These are phyloP conservation scores for Pseudomugil tenellus DNA, from an alignment of 2,797 vertebrate species.

Conservation along the genomic window DNA sequence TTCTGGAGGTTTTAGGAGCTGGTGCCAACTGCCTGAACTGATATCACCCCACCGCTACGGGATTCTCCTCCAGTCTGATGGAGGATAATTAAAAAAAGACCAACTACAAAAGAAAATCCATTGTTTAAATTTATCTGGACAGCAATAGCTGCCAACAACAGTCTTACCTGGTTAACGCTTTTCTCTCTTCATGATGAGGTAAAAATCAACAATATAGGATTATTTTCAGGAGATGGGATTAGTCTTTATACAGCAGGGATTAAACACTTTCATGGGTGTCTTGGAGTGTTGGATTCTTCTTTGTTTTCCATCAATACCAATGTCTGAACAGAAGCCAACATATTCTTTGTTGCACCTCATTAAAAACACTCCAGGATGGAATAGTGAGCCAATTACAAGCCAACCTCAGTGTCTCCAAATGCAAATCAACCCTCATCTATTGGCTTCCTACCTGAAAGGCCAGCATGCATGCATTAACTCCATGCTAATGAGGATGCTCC, in stretches of 20 bases:
- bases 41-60: constrained; percentile 25
- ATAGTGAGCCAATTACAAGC: constrained; percentile 58
- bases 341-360: constrained; percentile 54
- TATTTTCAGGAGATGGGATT: constrained; percentile 42
- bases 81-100: constrained; percentile 2
- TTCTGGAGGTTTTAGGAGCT: constrained; percentile 26
- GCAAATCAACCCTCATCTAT: constrained; percentile 59
- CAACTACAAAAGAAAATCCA: not conserved
- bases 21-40: constrained; percentile 42
- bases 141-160: constrained; percentile 1
- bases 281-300: constrained; percentile 23
- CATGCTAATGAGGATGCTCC: constrained; percentile 65
- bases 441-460: constrained; percentile 59
- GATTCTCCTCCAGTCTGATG: not conserved
- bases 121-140: not conserved
- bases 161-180: constrained; percentile 2
- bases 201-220: constrained; percentile 33
- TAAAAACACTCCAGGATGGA: constrained; percentile 60
- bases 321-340: constrained; percentile 57
- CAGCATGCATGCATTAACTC: constrained; percentile 72
- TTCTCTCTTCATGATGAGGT: constrained; percentile 20
- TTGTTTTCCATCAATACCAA: constrained; percentile 32
- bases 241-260: constrained; percentile 14
- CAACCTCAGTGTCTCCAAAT: constrained; percentile 41
- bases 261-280: constrained; percentile 33